These are phyloP conservation scores for Grammomys surdaster DNA, from an alignment of 2,113 vertebrate species.

Conservation along the genomic window DNA sequence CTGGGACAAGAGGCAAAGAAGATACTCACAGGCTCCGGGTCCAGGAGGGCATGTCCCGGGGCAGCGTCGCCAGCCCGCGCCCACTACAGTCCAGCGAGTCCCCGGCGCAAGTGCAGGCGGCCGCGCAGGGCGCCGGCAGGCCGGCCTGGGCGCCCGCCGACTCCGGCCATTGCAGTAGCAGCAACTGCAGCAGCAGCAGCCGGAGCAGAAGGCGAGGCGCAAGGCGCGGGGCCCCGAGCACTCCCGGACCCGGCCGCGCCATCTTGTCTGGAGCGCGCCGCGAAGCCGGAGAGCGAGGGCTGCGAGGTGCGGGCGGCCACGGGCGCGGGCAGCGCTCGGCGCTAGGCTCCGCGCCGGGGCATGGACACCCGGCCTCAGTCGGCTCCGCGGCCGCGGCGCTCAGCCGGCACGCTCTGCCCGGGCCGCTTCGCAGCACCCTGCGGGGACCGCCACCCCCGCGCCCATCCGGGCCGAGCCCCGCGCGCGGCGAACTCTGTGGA, in stretches of 20 bases:
- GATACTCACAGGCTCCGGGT: slow-evolving; percentile 94
- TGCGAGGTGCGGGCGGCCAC: slow-evolving; percentile 36
- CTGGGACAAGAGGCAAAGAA: background rate
- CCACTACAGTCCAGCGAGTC: slow-evolving; percentile 91
- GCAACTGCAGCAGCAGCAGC: slow-evolving; percentile 77
- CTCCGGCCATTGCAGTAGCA: slow-evolving; percentile 55
- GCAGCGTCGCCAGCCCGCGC: slow-evolving; percentile 87
- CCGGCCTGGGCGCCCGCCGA: background rate
- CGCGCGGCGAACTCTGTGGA: background rate
- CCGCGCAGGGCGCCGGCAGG: slow-evolving; percentile 85
- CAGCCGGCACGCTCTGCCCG: background rate
- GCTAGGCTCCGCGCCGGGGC: slow-evolving; percentile 60
- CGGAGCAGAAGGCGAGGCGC: slow-evolving; percentile 82
- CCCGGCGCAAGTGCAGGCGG: slow-evolving; percentile 90
- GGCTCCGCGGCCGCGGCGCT: slow-evolving; percentile 21
- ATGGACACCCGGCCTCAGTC: slow-evolving; percentile 28
- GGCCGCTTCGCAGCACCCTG: slow-evolving; percentile 39
- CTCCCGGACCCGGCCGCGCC: slow-evolving; percentile 92
- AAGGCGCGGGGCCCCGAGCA: slow-evolving; percentile 83
- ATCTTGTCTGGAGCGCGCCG: slow-evolving; percentile 92
- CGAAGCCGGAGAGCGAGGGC: slow-evolving; percentile 44
- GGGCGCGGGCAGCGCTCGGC: background rate
- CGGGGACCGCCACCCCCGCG: slow-evolving; percentile 44
- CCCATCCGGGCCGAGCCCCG: slow-evolving; percentile 72
- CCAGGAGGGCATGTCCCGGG: slow-evolving; percentile 91